These are phyloP conservation scores for Caenorhabditis sinica DNA, from an alignment of 2,888 invertebrate genomes.

Conservation along the genomic window DNA sequence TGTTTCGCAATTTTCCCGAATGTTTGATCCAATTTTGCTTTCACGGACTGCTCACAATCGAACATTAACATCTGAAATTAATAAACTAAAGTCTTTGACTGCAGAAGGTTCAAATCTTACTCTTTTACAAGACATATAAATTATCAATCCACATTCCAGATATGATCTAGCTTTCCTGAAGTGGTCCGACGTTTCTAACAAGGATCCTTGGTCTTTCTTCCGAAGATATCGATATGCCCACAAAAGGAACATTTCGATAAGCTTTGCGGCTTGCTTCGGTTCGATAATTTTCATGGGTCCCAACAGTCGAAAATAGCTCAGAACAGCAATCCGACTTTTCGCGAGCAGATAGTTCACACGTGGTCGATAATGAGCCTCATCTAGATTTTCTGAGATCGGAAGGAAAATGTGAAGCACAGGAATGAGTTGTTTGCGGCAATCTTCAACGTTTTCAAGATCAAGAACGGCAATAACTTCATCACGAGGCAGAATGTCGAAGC, in stretches of 20 bases:
- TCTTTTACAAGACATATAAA: slow-evolving; percentile 54
- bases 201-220: slow-evolving; percentile 32
- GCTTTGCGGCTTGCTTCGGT: slow-evolving; percentile 12
- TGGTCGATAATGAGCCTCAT: slow-evolving; percentile 52
- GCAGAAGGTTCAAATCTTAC: slow-evolving; percentile 17
- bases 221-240: slow-evolving; percentile 61
- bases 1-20: slow-evolving; percentile 57
- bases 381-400: slow-evolving; percentile 41
- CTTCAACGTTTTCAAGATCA: slow-evolving; percentile 67
- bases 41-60: slow-evolving; percentile 2
- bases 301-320: slow-evolving; percentile 60
- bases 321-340: slow-evolving; percentile 49
- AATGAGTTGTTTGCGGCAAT: slow-evolving; percentile 58
- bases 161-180: slow-evolving; percentile 44
- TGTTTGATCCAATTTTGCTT: slow-evolving; percentile 43
- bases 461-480: slow-evolving; percentile 61
- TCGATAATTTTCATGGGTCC: slow-evolving; percentile 57
- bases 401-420: slow-evolving; percentile 50
- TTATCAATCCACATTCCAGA: slow-evolving; percentile 59
- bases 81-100: background rate
- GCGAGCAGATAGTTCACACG: slow-evolving; percentile 51
- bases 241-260: slow-evolving; percentile 51
- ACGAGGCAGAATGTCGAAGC: slow-evolving; percentile 55
- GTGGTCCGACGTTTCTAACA: slow-evolving; percentile 32
- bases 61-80: slow-evolving; percentile 21